Evolutionary conservation across 2,797 vertebrate genomes (phyloP), one percentile per base, ranked within the genome.

Genomic region (Chlorospingus semifuscus): DNA sequence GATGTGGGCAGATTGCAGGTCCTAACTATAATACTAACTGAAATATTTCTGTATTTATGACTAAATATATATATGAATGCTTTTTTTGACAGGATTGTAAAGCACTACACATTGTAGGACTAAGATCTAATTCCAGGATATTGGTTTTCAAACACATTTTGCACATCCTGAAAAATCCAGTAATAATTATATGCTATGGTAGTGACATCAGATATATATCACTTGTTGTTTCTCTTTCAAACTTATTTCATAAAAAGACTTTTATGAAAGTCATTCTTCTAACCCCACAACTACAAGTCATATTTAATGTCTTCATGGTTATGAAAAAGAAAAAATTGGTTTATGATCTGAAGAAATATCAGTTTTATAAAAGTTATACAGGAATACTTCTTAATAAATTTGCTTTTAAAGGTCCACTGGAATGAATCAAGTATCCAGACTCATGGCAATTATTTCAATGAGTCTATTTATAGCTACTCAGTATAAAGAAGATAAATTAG

Each of bases 251-350:
- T 68, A 95, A 87, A 84, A 87, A 29, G 36, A 17, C 24, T 83
- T 87, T 91, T 85, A 93, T 87, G 90, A 94, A 89, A 89, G 50
- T 69, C 87, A 94, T 93, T 68, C 57, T 81, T 93, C 89, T 83
- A 60, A 81, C 20, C 20, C 32, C 27, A 77, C 41, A 52, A 70
- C 37, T 64, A 56, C 55, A 94, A 85, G 75, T 83, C 64, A 65
- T 26, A 60, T 71, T 87, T 83, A 90, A 57, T 50, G 12, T 65
- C 71, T 68, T 80, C 26, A 50, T 5, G 65, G 53, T 8, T 77
- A 42, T 24, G 18, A 80, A 93, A 87, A 11, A 77, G 63, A 84
- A 95, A 81, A n/a, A 26, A 70, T 0, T 65, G 36, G n/a, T 39
- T 91, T 87, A 79, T 77, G 44, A 66, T 61, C 53, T 78, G 81